phyloP scores from a whole-genome alignment of 2,888 invertebrate genomes.

The Lymantria monacha region DNA sequence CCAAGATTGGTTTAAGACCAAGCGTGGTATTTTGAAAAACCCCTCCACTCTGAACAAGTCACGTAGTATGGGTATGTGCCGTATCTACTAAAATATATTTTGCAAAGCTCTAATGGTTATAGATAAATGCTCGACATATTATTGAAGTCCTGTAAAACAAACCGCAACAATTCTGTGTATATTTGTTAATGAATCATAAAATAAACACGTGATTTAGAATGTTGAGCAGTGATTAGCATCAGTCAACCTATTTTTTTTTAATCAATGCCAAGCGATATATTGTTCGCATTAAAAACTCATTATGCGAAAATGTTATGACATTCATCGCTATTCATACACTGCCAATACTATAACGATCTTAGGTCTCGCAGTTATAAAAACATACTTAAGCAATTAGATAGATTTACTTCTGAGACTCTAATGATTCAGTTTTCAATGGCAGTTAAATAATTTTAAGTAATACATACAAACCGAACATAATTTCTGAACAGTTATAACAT shows the following conservation, averaged over 20 bases:
- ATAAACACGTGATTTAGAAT: conserved; percentile 41
- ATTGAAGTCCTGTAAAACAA: conserved; percentile 28
- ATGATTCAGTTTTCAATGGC: conserved; percentile 14
- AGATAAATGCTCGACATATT: conserved; percentile 59
- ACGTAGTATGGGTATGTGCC: no score
- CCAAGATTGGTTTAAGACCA: no score
- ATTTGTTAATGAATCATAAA: conserved; percentile 39
- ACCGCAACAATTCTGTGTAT: conserved; percentile 17
- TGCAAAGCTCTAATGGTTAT: conserved; percentile 53
- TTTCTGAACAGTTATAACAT: conserved; percentile 8
- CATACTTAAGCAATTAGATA: conserved; percentile 1
- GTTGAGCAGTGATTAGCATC: conserved; percentile 53
- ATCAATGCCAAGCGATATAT: not conserved
- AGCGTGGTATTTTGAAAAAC: no score
- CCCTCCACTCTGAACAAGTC: no score
- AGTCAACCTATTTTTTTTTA: conserved; percentile 39
- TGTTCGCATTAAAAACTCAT: no score
- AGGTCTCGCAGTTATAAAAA: conserved; percentile 10
- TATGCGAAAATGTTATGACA: not conserved
- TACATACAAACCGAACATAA: conserved; percentile 20
- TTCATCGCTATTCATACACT: conserved; percentile 3
- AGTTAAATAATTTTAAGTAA: not conserved
- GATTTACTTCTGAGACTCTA: conserved; percentile 24
- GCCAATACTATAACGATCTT: conserved; percentile 9
- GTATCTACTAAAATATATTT: conserved; percentile 54